phyloP scores from a whole-genome alignment of 2,888 invertebrate species.

The Nysson spinosus region DNA sequence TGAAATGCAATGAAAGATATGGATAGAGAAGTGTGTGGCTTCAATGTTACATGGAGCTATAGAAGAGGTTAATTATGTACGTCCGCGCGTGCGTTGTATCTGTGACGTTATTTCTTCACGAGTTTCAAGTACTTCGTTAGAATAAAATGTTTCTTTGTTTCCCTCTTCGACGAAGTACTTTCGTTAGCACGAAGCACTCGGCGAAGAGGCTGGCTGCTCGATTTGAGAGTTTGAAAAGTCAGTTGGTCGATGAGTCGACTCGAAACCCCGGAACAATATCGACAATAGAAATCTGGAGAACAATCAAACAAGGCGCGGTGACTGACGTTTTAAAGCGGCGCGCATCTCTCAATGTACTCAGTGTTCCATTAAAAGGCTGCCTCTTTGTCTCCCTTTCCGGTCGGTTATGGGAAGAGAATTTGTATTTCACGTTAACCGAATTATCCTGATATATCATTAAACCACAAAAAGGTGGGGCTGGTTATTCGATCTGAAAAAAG shows the following conservation, averaged over 20 bases:
- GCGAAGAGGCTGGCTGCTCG: constrained; percentile 31
- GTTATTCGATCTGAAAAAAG: too few relatives aligned
- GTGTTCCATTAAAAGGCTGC: constrained; percentile 26
- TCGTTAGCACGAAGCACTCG: background rate
- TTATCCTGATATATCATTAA: constrained; percentile 44
- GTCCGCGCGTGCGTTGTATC: background rate
- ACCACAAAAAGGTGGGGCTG: too few relatives aligned
- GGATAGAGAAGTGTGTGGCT: too few relatives aligned
- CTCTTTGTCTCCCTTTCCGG: constrained; percentile 18
- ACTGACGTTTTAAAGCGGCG: constrained; percentile 38
- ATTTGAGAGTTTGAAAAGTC: constrained; percentile 51
- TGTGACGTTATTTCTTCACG: constrained; percentile 21
- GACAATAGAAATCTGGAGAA: constrained; percentile 56
- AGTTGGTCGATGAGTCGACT: constrained; percentile 45
- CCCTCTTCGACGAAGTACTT: background rate
- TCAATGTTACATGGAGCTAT: too few relatives aligned
- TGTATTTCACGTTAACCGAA: constrained; percentile 29
- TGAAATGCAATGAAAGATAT: too few relatives aligned
- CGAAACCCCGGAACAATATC: constrained; percentile 44
- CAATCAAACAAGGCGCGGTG: constrained; percentile 39
- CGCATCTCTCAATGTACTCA: constrained; percentile 28
- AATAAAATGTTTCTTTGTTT: constrained; percentile 26
- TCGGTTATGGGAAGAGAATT: constrained; percentile 7
- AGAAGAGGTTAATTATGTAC: background rate
- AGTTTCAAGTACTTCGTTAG: constrained; percentile 10